Conservation (phyloP, 2,797 vertebrate species). For the Buphagus erythrorhynchus region DNA sequence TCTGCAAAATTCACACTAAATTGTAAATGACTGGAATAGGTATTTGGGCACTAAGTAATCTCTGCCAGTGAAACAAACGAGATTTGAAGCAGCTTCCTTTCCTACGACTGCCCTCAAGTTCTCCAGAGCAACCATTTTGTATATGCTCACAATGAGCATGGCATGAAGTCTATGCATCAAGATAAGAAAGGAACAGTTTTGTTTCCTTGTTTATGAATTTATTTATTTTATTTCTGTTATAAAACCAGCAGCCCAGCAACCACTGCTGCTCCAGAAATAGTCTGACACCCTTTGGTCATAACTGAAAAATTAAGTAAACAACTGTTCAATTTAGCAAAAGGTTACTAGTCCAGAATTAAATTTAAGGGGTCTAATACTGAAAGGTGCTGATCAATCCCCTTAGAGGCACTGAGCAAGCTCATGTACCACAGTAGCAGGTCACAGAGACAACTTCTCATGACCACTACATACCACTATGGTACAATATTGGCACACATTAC, state of each 20-base stretch:
- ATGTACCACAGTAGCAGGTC: not conserved
- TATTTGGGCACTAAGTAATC: not conserved
- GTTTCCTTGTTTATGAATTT: not conserved
- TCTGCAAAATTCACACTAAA: not conserved
- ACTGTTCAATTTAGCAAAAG: not conserved
- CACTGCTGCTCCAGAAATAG: not conserved
- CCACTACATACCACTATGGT: not conserved
- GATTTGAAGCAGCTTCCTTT: not conserved
- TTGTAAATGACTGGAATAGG: not conserved
- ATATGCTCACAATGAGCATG: not conserved
- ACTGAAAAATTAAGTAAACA: not conserved
- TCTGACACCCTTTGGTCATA: not conserved
- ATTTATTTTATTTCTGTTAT: not conserved
- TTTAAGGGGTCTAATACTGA: not conserved
- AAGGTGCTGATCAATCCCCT: not conserved
- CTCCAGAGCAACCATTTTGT: not conserved
- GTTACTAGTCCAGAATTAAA: not conserved
- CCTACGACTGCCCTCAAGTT: not conserved
- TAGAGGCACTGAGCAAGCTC: not conserved
- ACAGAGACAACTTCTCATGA: not conserved
- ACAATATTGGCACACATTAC: not conserved
- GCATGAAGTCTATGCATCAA: not conserved
- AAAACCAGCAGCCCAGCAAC: not conserved
- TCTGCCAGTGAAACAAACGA: not conserved
- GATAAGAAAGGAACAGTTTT: not conserved